Percentiles rank a stretch among this genome's conserved stretches.
Conservation (phyloP, 2,113 vertebrate genomes). For the Scartelaos histophorus region DNA sequence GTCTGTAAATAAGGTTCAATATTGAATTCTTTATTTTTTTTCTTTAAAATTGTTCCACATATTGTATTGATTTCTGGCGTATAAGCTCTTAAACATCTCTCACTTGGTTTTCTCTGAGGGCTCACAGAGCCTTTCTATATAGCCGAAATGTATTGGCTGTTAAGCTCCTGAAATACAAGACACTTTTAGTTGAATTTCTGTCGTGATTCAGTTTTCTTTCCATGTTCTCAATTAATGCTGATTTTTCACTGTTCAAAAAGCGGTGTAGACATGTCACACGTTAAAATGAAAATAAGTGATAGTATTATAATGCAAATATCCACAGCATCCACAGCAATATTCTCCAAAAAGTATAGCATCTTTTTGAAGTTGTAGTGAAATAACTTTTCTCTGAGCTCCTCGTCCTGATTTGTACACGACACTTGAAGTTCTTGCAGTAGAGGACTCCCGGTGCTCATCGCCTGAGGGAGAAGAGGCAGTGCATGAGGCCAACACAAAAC, state of each 20-base stretch:
- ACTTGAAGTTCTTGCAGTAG: background rate
- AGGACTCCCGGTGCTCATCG: background rate
- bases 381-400: background rate
- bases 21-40: background rate
- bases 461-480: slow-evolving; percentile 7
- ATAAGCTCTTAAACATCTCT: background rate
- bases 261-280: background rate
- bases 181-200: background rate
- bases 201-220: background rate
- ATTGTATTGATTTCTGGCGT: background rate
- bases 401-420: background rate
- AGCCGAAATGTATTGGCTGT: background rate
- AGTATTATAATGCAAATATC: background rate
- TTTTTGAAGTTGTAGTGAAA: background rate
- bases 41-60: background rate
- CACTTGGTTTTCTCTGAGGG: background rate
- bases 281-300: background rate
- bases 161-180: background rate
- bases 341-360: background rate
- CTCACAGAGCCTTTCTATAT: background rate
- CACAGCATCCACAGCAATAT: background rate
- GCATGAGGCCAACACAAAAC: background rate
- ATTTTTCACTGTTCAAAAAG: background rate
- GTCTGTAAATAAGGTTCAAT: background rate
- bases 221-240: background rate